These are phyloP conservation scores for Mesaphorura yosii DNA, from an alignment of 1,140 invertebrate genomes.

Conservation along the genomic window DNA sequence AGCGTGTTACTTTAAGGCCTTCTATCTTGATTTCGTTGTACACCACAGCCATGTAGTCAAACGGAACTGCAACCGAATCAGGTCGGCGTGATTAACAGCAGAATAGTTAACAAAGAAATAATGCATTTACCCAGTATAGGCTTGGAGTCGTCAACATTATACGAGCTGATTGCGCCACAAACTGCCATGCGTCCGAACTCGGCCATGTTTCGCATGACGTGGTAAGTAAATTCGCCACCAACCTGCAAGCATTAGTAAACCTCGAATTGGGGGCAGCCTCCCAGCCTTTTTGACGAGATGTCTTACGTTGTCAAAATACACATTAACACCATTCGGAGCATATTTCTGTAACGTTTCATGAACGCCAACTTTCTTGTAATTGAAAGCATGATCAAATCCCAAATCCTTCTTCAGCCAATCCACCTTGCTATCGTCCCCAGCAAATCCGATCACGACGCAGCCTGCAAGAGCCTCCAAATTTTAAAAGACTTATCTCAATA, in stretches of 20 bases:
- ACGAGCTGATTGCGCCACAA: conserved; percentile 39
- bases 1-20: conserved; percentile 47
- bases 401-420: conserved; percentile 52
- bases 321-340: conserved; percentile 54
- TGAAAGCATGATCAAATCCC: conserved; percentile 53
- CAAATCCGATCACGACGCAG: conserved; percentile 55
- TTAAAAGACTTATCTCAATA: too few species aligned
- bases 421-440: conserved; percentile 55
- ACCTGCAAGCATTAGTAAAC: conserved; percentile 33
- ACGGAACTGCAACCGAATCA: conserved; percentile 36
- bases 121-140: background rate
- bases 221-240: conserved; percentile 38
- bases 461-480: conserved; percentile 42
- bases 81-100: too few species aligned
- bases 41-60: conserved; percentile 43
- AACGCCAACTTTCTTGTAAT: conserved; percentile 53
- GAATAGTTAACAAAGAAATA: background rate
- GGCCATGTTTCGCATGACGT: conserved; percentile 39
- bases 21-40: conserved; percentile 47
- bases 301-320: conserved; percentile 59
- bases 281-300: background rate
- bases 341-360: conserved; percentile 43
- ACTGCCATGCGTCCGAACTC: conserved; percentile 37
- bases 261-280: too few species aligned
- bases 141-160: conserved; percentile 33